Base-by-base conservation (phyloP, 2,888 invertebrate genomes). In the Liposcelis brunnea region DNA sequence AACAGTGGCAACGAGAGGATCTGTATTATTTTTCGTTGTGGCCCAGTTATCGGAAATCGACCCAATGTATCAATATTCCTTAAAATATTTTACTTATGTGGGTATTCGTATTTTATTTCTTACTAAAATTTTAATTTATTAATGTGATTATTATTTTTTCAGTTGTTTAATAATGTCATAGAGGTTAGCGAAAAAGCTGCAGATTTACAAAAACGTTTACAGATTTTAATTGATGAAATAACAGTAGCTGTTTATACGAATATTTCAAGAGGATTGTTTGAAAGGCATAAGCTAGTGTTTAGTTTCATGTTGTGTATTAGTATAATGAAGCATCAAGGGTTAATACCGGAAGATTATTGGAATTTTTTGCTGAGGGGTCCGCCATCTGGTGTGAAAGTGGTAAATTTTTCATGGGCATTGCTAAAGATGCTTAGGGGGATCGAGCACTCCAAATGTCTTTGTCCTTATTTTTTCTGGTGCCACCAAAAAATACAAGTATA, bases 11-110 rank as follows among this genome's bases (percentile, higher is more conserved):
- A 80, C 78, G 0, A 75, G 90, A 50, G 93, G 91, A 1, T 86
- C 91, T 0, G 80, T 87, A 14, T 65, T 94, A 3, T 94, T 87
- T 63, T 93, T 93, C 61, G 86, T 89, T 0, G 85, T 93, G 2
- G 82, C 87, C 0, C 80, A 81, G 58, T 67, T 94, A 14, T 80
- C 86, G 0, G 83, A 87, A 55, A 83, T 94, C 47, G 91, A 94
- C 63, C 86, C 90, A 0, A 93, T 93, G 93, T 94, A 94, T 63
- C 93, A 94, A 64, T 93, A 83, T 64, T 91, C 90, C 0, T 67
- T 93, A 32, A 87, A 84, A 55, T 91, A 90, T 67, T 93, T 91
- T 58, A 84, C 74, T 52, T 75, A 75, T 61, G 72, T 71, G 58
- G 55, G 53, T 50, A 34, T 15, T 42, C 32, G 43, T 21, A n/a